Evolutionary conservation across 2,113 vertebrate genomes (phyloP), one percentile per base, ranked within the genome.

Genomic region (Diglossa brunneiventris): DNA sequence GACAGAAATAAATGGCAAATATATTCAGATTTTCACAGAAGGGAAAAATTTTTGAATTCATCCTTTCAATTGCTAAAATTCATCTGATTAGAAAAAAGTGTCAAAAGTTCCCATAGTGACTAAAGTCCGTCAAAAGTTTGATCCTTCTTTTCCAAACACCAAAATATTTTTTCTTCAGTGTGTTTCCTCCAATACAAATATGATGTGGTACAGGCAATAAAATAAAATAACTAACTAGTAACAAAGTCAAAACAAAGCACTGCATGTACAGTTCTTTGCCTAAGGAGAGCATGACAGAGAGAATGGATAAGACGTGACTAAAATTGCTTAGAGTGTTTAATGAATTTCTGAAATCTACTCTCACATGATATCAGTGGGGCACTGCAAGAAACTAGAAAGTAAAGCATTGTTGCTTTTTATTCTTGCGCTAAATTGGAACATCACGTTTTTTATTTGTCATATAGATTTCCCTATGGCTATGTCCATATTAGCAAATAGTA

Each of bases 251-350:
- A 95, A 63, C 9, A 91, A 69, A 83, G 16, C 28, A 33, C 22
- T 56, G 26, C 1, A 2, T 73, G 24, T 58, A 59, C 7, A 55
- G 20, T 77, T 70, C 53, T 70, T 89, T 87, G 67, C 72, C 81
- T 87, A 62, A 58, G 78, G 67, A 90, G 24, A 74, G 47, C 87
- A 73, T 39, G 58, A 73, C 58, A 73, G 28, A 89, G 26, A 49
- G 13, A 73, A 76, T 70, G 55, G 47, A 42, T 87, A 85, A 85
- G 42, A 56, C 62, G 28, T 18, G 7, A 88, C 30, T 85, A 68
- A 80, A 95, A 88, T 72, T 74, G 52, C 24, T 83, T 64, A 79
- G n/a, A 44, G 10, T 77, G 31, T 46, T 87, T 87, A 94, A 83
- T 47, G 33, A 16, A 46, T 30, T 84, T 79, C 74, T 91, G 63